Base-by-base conservation (phyloP, 1,140 invertebrate species). In the Drosophila setifemur region DNA sequence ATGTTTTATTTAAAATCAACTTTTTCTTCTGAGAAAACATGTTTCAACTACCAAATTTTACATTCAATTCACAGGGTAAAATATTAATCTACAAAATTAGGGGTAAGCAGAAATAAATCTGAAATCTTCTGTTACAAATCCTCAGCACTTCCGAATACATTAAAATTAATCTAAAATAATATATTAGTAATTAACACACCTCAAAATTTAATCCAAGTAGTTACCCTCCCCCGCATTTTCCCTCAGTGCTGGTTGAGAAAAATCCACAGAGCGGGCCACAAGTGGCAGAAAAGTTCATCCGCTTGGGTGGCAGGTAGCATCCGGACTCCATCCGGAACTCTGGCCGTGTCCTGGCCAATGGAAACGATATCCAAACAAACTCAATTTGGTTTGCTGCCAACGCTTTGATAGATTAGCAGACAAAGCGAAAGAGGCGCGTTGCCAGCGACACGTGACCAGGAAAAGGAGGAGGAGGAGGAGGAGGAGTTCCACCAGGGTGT, bases 341-440 rank as follows among this genome's bases (percentile, higher is more conserved):
- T 39, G 50, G 19, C 23, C 52, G 44, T 67, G 43, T 70, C 57
- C 58, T 33, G 44, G 58, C 28, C 57, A 47, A 43, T 57, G 53
- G 45, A 79, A 85, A 79, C 74, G 79, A 85, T 85, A 83, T 71
- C 79, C 79, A 83, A 83, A 83, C 79, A 79, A 85, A 83, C 79
- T 85, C 75, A 81, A 85, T 85, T 85, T 86, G 81, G 81, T 86
- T 49, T 64, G 61, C 69, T 70, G 79, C 79, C 85, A 73, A 42
- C 72, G 71, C 48, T 87, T 73, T 89, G 87, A 89, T 89, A 89
- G 87, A 89, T 89, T 89, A 89, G 87, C 82, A 89, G 66, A 53
- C 63, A 73, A 88, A 82, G 68, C 76, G 76, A 81, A 77, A 55
- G 66, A 71, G 81, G 74, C 81, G 78, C 78, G 85, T 64, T 11